Evolutionary conservation across 2,113 vertebrate genomes (phyloP), one percentile per base, ranked within the genome.

Genomic region (Polyodon spathula): DNA sequence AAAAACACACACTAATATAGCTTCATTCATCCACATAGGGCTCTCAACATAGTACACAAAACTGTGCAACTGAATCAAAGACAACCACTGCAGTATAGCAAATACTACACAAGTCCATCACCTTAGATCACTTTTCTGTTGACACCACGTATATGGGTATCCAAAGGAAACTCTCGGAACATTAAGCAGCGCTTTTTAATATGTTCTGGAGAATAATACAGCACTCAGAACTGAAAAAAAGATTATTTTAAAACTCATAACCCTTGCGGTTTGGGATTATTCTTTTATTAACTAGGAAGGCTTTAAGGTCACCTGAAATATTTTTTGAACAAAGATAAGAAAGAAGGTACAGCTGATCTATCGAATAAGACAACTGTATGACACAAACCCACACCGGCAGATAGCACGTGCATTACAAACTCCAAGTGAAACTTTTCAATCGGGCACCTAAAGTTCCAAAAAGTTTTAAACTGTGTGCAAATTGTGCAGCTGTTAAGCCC

Each of bases 391-490:
- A 66, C 5, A 10, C 7, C 9, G n/a, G n/a, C n/a, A 43, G 8
- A 56, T 44, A 17, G 46, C 70, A 62, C 68, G 71, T 67, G 62
- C 60, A 67, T 66, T 62, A 16, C 72, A 60, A 43, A 50, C 42
- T 2, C 16, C 48, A 37, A 73, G 56, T 69, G 43, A 62, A 62
- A 68, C n/a, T n/a, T n/a, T n/a, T n/a, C n/a, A n/a, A n/a, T n/a
- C n/a, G n/a, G n/a, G n/a, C n/a, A n/a, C 58, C 50, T 63, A 43
- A 65, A 64, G 56, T 54, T 68, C 59, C 63, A 58, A 40, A 65
- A 63, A 63, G 58, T 27, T 27, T 43, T 63, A 66, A 59, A 61
- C 71, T 71, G 61, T 79, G 79, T 81, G 81, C 81, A 79, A 75
- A 78, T 57, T 50, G 63, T 66, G 69, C 71, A 74, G 71, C 74